Evolutionary conservation across 2,113 vertebrate species (phyloP), one percentile per base, ranked within the genome.

Genomic region (Tympanuchus pallidicinctus): DNA sequence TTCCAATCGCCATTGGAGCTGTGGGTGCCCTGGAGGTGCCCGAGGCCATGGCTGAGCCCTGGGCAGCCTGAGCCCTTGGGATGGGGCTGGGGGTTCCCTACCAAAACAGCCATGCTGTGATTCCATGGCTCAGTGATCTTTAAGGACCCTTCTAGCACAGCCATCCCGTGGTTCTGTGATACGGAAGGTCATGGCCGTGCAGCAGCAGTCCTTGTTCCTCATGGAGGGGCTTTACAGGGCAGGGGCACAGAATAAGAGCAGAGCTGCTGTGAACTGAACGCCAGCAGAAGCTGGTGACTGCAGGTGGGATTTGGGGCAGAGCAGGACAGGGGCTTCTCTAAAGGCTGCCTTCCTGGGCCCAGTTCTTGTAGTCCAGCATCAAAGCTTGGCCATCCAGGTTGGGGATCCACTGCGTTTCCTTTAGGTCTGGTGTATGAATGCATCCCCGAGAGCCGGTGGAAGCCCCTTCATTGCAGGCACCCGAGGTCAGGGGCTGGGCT

Each of bases 321-420:
- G 5, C 93, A 57, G 57, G 40, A 6, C 6, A 5, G 70, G 28
- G 7, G 22, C 34, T 56, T 25, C 63, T 54, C 67, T n/a, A 4
- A 17, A 42, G 15, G 2, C 63, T 12, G 2, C 16, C 0, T 43
- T 28, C 32, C 60, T 22, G 8, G 34, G 22, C 50, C 36, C 3
- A 28, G 13, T 42, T 22, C 11, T 22, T 11, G 0, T 2, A 14
- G 77, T 12, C 21, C 56, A n/a, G 32, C 21, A 11, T 8, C 57
- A 24, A 17, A 32, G 3, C 43, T 3, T 27, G 43, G 42, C 38
- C 32, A 27, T 20, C 16, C 25, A 2, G 14, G 1, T 11, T 3
- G 15, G 38, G 82, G 24, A 30, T 7, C 32, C 4, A 1, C 20
- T 6, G 2, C 19, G 12, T 4, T 2, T 32, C 14, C 2, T 18